Conservation (phyloP, 2,888 invertebrate genomes). For the Aromia moschata region DNA sequence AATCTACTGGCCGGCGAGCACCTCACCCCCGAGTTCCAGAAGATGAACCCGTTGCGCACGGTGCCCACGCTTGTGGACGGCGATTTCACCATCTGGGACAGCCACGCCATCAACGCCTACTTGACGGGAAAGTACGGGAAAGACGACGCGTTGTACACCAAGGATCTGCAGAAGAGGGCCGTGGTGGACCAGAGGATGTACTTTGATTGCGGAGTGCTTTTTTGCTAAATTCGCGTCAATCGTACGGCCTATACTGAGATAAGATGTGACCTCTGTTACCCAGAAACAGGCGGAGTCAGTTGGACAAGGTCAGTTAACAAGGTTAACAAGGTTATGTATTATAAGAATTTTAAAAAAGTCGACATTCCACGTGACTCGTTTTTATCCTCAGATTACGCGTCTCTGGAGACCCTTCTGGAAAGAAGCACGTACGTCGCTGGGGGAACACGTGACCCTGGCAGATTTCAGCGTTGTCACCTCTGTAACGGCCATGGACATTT, state of each 20-base stretch:
- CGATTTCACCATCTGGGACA: conserved; percentile 67
- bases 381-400: conserved; percentile 49
- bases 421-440: conserved; percentile 59
- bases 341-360: no score
- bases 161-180: conserved; percentile 64
- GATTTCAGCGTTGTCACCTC: conserved; percentile 63
- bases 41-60: conserved; percentile 64
- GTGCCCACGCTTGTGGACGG: conserved; percentile 67
- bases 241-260: background rate
- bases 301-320: no score
- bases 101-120: conserved; percentile 55
- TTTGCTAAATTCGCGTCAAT: conserved; percentile 57
- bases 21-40: conserved; percentile 53
- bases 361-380: no score
- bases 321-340: no score
- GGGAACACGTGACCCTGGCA: conserved; percentile 58
- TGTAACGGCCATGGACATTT: conserved; percentile 60
- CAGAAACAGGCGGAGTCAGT: no score
- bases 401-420: conserved; percentile 58
- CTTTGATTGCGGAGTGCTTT: conserved; percentile 65
- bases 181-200: conserved; percentile 66
- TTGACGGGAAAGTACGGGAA: conserved; percentile 44
- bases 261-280: background rate
- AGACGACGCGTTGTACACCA: conserved; percentile 64
- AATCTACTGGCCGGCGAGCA: conserved; percentile 60